Evolutionary conservation across 2,888 invertebrate genomes (phyloP).

Genomic region (Caenorhabditis wallacei): DNA sequence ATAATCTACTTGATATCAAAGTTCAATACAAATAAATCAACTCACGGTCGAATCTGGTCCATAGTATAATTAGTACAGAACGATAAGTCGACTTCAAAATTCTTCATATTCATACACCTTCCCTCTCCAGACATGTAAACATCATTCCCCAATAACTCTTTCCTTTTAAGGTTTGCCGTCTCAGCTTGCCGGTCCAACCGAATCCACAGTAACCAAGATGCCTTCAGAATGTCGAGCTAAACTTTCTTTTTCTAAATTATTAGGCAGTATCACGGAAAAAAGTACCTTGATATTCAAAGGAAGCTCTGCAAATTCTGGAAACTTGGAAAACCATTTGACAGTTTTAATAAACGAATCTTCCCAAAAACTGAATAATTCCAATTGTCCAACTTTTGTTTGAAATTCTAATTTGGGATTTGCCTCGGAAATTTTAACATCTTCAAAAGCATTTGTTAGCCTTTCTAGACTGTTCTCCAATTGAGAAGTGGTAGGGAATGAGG

Average conservation of each 20-base stretch:
- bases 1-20: too few relatives aligned
- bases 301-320: constrained; percentile 1
- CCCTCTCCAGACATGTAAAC: constrained; percentile 11
- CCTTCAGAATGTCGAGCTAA: constrained; percentile 18
- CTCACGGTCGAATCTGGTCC: constrained; percentile 24
- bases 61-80: constrained; percentile 26
- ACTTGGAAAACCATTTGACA: background rate
- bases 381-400: background rate
- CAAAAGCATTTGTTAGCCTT: background rate
- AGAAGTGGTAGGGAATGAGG: background rate
- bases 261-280: background rate
- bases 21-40: too few relatives aligned
- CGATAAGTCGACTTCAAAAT: constrained; percentile 1
- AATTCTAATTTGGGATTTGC: background rate
- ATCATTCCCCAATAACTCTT: background rate
- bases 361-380: background rate
- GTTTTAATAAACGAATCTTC: background rate
- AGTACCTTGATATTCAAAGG: constrained; percentile 5
- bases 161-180: constrained; percentile 7
- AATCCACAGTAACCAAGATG: constrained; percentile 8
- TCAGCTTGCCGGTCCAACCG: constrained; percentile 10
- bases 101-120: constrained; percentile 1
- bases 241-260: background rate
- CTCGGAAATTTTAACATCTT: background rate
- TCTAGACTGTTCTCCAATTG: background rate